These are phyloP conservation scores for Aphodius sticticus DNA, from an alignment of 2,888 invertebrate genomes.

Conservation along the genomic window DNA sequence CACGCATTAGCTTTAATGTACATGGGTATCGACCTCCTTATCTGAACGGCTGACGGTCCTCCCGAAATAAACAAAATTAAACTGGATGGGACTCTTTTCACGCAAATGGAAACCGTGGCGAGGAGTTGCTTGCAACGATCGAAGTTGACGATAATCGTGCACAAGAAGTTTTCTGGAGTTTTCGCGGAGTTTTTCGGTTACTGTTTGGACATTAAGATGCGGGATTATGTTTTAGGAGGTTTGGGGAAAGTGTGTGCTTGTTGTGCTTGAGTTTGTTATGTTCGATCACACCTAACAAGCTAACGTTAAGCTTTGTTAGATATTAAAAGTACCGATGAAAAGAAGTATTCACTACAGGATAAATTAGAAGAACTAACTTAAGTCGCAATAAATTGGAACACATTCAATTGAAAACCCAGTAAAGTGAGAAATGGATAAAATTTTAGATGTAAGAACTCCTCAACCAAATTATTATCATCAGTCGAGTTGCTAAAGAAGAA, in stretches of 20 bases:
- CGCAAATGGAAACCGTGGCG: slow-evolving; percentile 31
- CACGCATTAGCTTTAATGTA: slow-evolving; percentile 28
- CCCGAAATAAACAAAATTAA: slow-evolving; percentile 35
- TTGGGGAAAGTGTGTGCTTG: not conserved
- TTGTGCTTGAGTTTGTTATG: too few species aligned
- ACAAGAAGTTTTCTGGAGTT: not conserved
- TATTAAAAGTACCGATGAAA: too few species aligned
- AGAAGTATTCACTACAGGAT: too few species aligned
- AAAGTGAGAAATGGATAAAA: too few species aligned
- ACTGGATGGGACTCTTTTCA: slow-evolving; percentile 34
- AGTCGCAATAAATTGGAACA: too few species aligned
- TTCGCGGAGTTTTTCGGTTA: not conserved
- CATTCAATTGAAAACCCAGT: too few species aligned
- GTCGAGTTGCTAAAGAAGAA: too few species aligned
- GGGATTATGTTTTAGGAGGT: not conserved
- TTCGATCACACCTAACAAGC: too few species aligned
- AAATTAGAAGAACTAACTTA: too few species aligned
- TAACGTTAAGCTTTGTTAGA: too few species aligned
- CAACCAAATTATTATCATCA: too few species aligned
- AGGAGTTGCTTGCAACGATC: slow-evolving; percentile 7
- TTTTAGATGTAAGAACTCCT: too few species aligned
- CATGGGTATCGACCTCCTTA: slow-evolving; percentile 26
- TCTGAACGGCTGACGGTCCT: slow-evolving; percentile 28
- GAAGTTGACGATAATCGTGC: not conserved
- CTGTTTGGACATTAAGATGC: not conserved